phyloP scores from a whole-genome alignment of 2,888 invertebrate genomes.

The Xylota segnis region DNA sequence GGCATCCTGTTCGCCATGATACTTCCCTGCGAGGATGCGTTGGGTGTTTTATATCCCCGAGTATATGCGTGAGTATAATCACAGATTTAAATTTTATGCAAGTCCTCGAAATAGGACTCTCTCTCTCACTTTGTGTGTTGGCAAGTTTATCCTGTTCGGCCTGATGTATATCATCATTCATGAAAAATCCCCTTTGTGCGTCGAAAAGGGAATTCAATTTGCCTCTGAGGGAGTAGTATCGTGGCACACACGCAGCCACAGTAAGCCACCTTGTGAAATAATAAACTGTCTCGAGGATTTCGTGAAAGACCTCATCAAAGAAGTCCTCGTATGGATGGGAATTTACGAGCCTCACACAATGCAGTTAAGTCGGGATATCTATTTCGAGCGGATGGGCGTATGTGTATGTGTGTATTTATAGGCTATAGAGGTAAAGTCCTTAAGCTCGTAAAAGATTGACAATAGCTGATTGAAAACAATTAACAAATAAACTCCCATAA shows the following conservation, averaged over 20 bases:
- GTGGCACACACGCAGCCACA: neutral
- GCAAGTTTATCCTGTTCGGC: slow-evolving; percentile 26
- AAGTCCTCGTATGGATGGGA: slow-evolving; percentile 31
- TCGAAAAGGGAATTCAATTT: slow-evolving; percentile 37
- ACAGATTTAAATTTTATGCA: slow-evolving; percentile 62
- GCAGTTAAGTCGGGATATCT: slow-evolving; percentile 36
- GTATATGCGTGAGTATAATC: slow-evolving; percentile 59
- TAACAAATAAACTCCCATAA: slow-evolving; percentile 40
- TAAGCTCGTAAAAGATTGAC: slow-evolving; percentile 31
- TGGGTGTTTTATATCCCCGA: slow-evolving; percentile 34
- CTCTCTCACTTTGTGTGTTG: too few species aligned
- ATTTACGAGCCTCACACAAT: slow-evolving; percentile 37
- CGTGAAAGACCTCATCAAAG: slow-evolving; percentile 13
- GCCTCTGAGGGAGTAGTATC: neutral
- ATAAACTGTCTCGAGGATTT: slow-evolving; percentile 34
- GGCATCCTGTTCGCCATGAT: slow-evolving; percentile 14
- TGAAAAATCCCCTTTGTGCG: slow-evolving; percentile 1
- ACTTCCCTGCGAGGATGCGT: slow-evolving; percentile 19
- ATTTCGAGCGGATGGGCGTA: neutral
- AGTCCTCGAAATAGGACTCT: slow-evolving; percentile 29
- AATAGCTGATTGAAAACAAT: slow-evolving; percentile 43
- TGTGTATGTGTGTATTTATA: slow-evolving; percentile 4
- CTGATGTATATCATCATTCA: slow-evolving; percentile 1
- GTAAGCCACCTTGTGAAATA: slow-evolving; percentile 31
- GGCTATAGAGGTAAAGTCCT: slow-evolving; percentile 1